Base-by-base conservation (phyloP, 2,113 vertebrate species). In the Egretta garzetta region DNA sequence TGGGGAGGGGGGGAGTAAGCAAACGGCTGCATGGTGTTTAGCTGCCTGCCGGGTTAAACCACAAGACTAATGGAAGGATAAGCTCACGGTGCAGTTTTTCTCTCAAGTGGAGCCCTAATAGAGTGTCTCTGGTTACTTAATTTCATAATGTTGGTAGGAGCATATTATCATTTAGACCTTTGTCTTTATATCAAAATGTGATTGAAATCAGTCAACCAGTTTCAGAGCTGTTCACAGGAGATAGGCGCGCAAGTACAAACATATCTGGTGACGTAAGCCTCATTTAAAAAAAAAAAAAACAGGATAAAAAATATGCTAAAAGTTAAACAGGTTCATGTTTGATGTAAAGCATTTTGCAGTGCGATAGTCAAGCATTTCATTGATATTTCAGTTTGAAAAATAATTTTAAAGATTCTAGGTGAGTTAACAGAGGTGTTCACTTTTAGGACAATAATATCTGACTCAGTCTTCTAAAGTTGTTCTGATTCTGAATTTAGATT, bases 311-410 rank as follows among this genome's bases (percentile, higher is more conserved):
- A 15, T 28, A 47, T 24, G 12, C 12, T 8, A 1, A 50, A 17
- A 4, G 7, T 23, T 30, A 9, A 86, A 28, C 6, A 47, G 12
- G 5, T 49, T 88, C 23, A 8, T 73, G 41, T 41, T 37, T 14
- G 7, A 32, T 52, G 9, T 16, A 24, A 67, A 75, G 12, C 0
- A 0, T 8, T 26, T 17, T 28, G 37, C 4, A 2, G 14, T 14
- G 35, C 14, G 35, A 2, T 33, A 33, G 28, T 37, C 68, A 30
- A 63, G 41, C 4, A 4, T 23, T 66, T 50, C 22, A n/a, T 14
- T 67, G 66, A 8, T 49, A 52, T 24, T 77, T 55, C 24, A 59
- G 22, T 24, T 39, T n/a, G 23, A n/a, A 67, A 37, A 8, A 7
- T 11, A 24, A 39, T 64, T 73, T 8, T 1, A 32, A 58, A 17